Conservation (phyloP, 2,888 invertebrate genomes). For the Lepidocyrtoides sp. region DNA sequence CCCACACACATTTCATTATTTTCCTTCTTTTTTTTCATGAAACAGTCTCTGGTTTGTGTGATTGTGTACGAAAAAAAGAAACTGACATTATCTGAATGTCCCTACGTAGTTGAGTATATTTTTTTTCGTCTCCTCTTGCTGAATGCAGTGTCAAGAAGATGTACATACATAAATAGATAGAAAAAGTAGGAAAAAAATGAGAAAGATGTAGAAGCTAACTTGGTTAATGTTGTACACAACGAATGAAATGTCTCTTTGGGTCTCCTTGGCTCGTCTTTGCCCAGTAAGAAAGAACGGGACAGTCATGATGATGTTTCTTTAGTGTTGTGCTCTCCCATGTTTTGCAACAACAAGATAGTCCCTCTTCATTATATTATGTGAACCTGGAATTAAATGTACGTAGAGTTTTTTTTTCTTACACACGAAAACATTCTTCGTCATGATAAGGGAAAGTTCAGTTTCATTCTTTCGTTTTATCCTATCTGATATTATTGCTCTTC, state of each 20-base stretch:
- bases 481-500: neutral
- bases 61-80: neutral
- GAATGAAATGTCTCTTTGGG: neutral
- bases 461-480: neutral
- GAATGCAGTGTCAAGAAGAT: neutral
- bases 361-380: neutral
- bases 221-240: no score
- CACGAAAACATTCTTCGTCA: neutral
- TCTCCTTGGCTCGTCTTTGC: slow-evolving; percentile 9
- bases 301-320: slow-evolving; percentile 19
- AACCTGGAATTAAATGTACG: neutral
- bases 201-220: neutral
- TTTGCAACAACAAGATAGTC: neutral
- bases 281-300: neutral
- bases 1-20: slow-evolving; percentile 5
- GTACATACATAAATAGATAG: neutral
- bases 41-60: neutral
- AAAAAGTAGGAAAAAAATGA: neutral
- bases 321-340: neutral
- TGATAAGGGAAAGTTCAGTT: slow-evolving; percentile 46
- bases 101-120: neutral
- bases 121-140: neutral
- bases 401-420: no score
- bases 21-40: slow-evolving; percentile 1
- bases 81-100: neutral